Conservation (phyloP, 2,797 vertebrate species). For the Ambastaia sidthimunki region DNA sequence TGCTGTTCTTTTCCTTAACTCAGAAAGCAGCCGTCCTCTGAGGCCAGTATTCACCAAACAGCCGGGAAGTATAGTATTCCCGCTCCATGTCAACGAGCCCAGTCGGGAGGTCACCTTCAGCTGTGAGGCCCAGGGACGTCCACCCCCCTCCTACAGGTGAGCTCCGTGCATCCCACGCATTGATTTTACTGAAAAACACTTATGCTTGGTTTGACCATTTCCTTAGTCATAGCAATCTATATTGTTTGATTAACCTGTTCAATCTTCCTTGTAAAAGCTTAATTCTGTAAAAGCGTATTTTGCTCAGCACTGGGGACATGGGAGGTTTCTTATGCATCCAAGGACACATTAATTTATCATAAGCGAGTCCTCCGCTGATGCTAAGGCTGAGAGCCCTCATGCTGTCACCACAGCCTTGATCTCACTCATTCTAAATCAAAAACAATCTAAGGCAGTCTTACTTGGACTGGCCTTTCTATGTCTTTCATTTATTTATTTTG, state of each 20-base stretch:
- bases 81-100: slow-evolving; percentile 83
- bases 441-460: slow-evolving; percentile 35
- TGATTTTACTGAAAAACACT: slow-evolving; percentile 26
- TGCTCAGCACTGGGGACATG: slow-evolving; percentile 44
- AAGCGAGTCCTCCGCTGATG: slow-evolving; percentile 40
- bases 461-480: slow-evolving; percentile 53
- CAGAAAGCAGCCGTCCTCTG: slow-evolving; percentile 83
- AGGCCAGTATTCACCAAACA: slow-evolving; percentile 90
- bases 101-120: slow-evolving; percentile 89
- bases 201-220: background rate
- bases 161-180: slow-evolving; percentile 29
- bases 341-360: slow-evolving; percentile 70
- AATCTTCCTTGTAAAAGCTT: background rate
- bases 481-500: slow-evolving; percentile 53
- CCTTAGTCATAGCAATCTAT: background rate
- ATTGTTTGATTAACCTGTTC: slow-evolving; percentile 6
- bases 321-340: slow-evolving; percentile 30
- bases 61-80: slow-evolving; percentile 88
- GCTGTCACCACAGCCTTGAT: slow-evolving; percentile 68
- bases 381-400: slow-evolving; percentile 42
- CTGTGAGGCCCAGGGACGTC: slow-evolving; percentile 91
- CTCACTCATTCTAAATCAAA: slow-evolving; percentile 66
- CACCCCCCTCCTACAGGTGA: slow-evolving; percentile 88
- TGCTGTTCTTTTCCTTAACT: slow-evolving; percentile 37
- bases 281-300: slow-evolving; percentile 41